Base-by-base conservation (phyloP, 2,888 invertebrate species). In the Yponomeuta evonymella region DNA sequence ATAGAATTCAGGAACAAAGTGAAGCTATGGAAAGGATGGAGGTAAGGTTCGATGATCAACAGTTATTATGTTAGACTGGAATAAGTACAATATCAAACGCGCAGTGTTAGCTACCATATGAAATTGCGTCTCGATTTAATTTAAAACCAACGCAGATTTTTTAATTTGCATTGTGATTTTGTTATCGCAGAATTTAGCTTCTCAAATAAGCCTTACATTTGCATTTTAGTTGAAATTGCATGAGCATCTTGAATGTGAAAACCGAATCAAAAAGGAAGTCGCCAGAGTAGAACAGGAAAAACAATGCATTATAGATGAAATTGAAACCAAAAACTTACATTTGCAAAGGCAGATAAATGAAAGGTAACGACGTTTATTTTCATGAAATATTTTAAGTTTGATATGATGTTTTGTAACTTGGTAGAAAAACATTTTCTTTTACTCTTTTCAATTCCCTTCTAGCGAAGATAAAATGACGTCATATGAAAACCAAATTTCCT, bases 21-120 rank as follows among this genome's bases (percentile, higher is more conserved):
- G 78, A 81, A 48, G 73, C 74, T n/a, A 79, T 87, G 12, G 76
- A 77, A 67, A 81, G 86, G 74, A 79, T 70, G 10, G 30, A 70
- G 70, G 70, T 70, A 30, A 30, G 15, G 6, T 58, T 58, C 51
- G 12, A 5, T 5, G 15, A 12, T 51, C 51, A 51, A 5, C 5
- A 23, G 23, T 23, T 23, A 23, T 23, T 23, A 23, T 36, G 36
- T 36, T 36, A 4, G 36, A 36, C 36, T 23, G 23, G 23, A 23
- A 1, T 23, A 23, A 23, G 33, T 33, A 33, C 33, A 33, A 33
- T 33, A 33, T 8, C 1, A 43, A 43, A 43, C 43, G 43, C 43
- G 43, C 43, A 43, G 5, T 8, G 43, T 43, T 8, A 43, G 43
- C 43, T 43, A 43, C 43, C 23, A 23, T 23, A 8, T 43, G 9